Conservation (phyloP, 1,140 invertebrate genomes). For the Drosophila lini region DNA sequence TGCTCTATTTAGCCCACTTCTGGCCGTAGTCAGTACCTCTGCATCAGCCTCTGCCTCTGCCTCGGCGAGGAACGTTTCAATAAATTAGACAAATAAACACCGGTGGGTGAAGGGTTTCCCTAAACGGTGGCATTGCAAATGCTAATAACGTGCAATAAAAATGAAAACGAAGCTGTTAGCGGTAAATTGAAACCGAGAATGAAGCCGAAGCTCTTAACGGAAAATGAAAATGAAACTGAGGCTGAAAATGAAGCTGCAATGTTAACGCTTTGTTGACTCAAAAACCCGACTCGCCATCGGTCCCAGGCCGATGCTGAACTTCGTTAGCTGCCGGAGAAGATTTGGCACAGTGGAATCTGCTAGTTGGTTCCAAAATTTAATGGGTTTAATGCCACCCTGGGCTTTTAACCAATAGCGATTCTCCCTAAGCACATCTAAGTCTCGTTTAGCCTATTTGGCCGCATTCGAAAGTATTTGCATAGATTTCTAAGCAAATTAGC, state of each 20-base stretch:
- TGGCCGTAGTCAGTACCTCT: constrained; percentile 9
- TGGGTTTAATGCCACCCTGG: constrained; percentile 6
- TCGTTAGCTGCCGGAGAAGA: constrained; percentile 28
- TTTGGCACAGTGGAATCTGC: constrained; percentile 28
- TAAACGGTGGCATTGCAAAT: constrained; percentile 74
- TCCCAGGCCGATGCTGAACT: constrained; percentile 24
- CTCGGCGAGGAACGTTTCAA: constrained; percentile 49
- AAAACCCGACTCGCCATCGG: constrained; percentile 27
- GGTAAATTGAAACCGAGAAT: constrained; percentile 63
- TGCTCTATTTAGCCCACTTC: constrained; percentile 74
- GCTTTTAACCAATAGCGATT: not conserved
- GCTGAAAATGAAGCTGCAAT: constrained; percentile 65
- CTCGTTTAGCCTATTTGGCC: constrained; percentile 19
- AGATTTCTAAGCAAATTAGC: constrained; percentile 45
- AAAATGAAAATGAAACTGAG: constrained; percentile 55
- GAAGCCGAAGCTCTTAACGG: constrained; percentile 20
- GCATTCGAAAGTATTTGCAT: constrained; percentile 47
- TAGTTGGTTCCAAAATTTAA: not conserved
- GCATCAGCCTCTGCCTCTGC: not conserved
- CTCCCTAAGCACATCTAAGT: constrained; percentile 2
- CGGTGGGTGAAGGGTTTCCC: constrained; percentile 68
- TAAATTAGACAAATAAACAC: constrained; percentile 82
- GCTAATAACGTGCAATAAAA: constrained; percentile 65
- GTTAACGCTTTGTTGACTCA: constrained; percentile 69
- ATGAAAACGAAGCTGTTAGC: constrained; percentile 58